Conservation (phyloP, 35 echinoderm and acorn worm species). For the Strongylocentrotus purpuratus region DNA sequence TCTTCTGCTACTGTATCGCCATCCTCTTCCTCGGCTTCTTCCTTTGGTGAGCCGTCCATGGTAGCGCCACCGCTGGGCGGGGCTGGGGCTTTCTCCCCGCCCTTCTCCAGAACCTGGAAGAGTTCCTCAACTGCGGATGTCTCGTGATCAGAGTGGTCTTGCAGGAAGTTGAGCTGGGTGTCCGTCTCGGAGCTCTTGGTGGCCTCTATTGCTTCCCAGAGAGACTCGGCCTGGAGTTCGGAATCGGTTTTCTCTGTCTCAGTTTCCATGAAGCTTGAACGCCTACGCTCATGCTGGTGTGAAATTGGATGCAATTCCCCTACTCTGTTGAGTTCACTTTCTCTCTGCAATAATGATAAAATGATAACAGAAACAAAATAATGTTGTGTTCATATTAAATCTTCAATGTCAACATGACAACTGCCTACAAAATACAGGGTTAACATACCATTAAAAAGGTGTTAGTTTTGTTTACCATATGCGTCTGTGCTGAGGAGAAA, state of each 20-base stretch:
- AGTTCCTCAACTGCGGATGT: conserved; percentile 22
- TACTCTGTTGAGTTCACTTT: not conserved
- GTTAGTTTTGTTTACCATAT: no score
- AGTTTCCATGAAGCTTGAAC: conserved; percentile 42
- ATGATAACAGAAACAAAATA: not conserved
- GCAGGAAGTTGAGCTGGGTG: not conserved
- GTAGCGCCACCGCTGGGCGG: not conserved
- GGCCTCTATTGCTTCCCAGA: conserved; percentile 36
- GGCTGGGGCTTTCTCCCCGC: not conserved
- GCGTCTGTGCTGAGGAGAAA: no score
- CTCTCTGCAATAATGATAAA: not conserved
- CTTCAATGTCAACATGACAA: not conserved
- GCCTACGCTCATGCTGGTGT: not conserved
- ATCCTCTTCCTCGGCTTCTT: conserved; percentile 17
- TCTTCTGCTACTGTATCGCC: not conserved
- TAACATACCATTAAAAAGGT: not conserved
- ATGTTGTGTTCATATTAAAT: not conserved
- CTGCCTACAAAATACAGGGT: not conserved
- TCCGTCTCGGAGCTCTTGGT: conserved; percentile 36
- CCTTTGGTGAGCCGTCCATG: not conserved
- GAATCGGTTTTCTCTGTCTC: conserved; percentile 36
- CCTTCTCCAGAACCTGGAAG: conserved; percentile 39
- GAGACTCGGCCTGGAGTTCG: conserved; percentile 34
- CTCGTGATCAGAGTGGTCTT: conserved; percentile 27
- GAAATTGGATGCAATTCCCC: not conserved